Evolutionary conservation across 2,888 invertebrate genomes (phyloP).

Genomic region (Elegia similella): DNA sequence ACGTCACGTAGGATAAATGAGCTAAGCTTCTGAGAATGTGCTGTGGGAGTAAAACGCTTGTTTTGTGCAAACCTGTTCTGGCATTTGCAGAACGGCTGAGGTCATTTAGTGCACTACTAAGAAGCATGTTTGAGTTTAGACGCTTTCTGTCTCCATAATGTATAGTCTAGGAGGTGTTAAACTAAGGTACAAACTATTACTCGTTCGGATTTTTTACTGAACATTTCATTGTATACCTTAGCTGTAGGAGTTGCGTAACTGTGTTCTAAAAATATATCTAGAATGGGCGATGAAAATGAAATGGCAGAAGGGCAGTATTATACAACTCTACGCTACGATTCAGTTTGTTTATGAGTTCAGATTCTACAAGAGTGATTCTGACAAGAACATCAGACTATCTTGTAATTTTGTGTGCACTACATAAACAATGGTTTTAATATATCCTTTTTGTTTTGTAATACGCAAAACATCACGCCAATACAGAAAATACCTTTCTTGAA

Average conservation of each 20-base stretch:
- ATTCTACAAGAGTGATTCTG: too few species aligned
- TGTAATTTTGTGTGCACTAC: background rate
- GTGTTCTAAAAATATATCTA: background rate
- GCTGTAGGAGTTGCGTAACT: background rate
- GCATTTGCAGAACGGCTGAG: conserved; percentile 38
- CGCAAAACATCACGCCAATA: background rate
- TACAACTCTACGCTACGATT: background rate
- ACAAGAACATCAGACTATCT: background rate
- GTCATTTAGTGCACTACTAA: conserved; percentile 32
- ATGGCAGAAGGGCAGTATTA: background rate
- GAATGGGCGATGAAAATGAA: background rate
- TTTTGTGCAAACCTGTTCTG: conserved; percentile 37
- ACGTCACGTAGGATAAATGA: conserved; percentile 16
- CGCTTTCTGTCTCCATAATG: background rate
- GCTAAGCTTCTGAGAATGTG: conserved; percentile 17
- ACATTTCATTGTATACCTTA: background rate
- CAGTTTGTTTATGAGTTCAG: background rate
- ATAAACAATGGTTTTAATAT: background rate
- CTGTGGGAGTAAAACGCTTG: conserved; percentile 24
- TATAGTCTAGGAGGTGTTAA: background rate
- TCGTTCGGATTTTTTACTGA: background rate
- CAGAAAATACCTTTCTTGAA: conserved; percentile 17
- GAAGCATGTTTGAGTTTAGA: conserved; percentile 20
- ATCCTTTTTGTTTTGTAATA: background rate
- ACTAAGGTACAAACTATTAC: background rate